Conservation (phyloP, 2,797 vertebrate species). For the Enteromius unitaeniatus region DNA sequence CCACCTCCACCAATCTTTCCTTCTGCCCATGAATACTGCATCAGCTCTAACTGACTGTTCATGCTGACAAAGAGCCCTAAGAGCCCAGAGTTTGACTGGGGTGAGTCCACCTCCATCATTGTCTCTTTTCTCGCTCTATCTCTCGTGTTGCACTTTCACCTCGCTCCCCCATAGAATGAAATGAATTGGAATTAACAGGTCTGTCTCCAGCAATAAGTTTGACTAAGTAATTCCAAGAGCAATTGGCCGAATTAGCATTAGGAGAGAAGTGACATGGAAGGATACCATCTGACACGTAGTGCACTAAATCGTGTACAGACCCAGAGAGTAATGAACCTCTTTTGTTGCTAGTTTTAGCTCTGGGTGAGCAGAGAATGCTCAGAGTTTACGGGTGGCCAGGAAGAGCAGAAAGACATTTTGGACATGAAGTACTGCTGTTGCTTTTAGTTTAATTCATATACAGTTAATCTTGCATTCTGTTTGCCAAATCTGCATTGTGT, state of each 20-base stretch:
- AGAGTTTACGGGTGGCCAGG: conserved; percentile 19
- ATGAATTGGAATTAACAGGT: conserved; percentile 85
- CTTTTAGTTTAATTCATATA: conserved; percentile 10
- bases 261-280: conserved; percentile 85
- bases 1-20: conserved; percentile 55
- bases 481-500: neutral
- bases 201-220: conserved; percentile 80
- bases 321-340: conserved; percentile 66
- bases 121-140: conserved; percentile 9
- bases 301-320: conserved; percentile 78
- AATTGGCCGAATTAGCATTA: conserved; percentile 84
- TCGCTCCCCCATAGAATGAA: conserved; percentile 71
- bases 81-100: conserved; percentile 65
- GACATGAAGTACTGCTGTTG: conserved; percentile 33
- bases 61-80: conserved; percentile 64
- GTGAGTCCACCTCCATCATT: conserved; percentile 44
- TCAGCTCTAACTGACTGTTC: conserved; percentile 61
- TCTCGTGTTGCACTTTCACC: conserved; percentile 71
- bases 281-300: conserved; percentile 81
- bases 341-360: conserved; percentile 46
- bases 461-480: too few species aligned
- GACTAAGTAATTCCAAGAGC: conserved; percentile 81
- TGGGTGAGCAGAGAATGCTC: conserved; percentile 48
- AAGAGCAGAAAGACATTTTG: conserved; percentile 46
- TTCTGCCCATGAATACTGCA: conserved; percentile 71